phyloP scores from a whole-genome alignment of 2,113 vertebrate species.

The Dromaius novaehollandiae region DNA sequence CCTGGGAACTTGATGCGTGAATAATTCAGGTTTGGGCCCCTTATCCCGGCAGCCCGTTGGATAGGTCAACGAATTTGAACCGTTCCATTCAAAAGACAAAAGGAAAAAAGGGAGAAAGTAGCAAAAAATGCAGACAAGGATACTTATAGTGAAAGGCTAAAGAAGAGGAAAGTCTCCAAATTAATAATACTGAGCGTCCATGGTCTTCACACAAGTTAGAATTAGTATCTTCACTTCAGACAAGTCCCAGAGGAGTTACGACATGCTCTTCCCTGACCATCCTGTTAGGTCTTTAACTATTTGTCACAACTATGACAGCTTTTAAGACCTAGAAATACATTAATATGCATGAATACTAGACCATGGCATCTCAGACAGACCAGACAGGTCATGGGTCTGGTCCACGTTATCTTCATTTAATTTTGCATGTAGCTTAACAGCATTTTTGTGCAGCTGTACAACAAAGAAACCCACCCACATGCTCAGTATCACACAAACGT shows the following conservation, averaged over 20 bases:
- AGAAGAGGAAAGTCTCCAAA: background rate
- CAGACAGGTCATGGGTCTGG: background rate
- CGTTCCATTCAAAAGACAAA: background rate
- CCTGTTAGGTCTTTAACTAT: background rate
- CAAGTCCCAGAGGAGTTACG: background rate
- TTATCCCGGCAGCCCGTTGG: background rate
- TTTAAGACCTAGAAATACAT: slow-evolving; percentile 14
- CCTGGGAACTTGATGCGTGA: background rate
- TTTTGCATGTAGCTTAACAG: slow-evolving; percentile 7
- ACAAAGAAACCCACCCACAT: background rate
- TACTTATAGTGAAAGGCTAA: background rate
- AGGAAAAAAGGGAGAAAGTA: background rate
- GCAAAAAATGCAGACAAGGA: background rate
- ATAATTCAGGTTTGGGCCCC: background rate
- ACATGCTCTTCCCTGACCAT: background rate
- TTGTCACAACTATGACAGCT: background rate
- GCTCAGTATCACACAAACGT: background rate
- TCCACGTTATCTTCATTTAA: slow-evolving; percentile 34
- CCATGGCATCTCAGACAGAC: background rate
- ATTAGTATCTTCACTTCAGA: background rate
- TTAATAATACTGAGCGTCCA: background rate
- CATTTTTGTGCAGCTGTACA: background rate
- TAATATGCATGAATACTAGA: background rate
- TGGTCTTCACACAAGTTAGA: background rate
- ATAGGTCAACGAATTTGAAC: background rate